These are phyloP conservation scores for Cantharis flavilabris DNA, from an alignment of 2,888 invertebrate species.

Conservation along the genomic window DNA sequence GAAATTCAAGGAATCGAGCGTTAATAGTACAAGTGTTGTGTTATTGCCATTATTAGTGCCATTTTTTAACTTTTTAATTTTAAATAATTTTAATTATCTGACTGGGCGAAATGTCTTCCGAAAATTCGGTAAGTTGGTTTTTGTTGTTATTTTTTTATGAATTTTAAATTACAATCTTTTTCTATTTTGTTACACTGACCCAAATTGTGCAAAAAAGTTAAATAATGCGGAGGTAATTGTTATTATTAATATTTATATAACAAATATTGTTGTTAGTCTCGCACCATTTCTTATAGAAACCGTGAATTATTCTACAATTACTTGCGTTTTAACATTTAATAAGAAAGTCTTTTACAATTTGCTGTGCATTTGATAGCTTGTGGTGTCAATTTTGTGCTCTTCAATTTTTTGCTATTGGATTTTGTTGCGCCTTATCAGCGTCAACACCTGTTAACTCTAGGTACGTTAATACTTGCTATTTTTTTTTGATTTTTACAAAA, in stretches of 20 bases:
- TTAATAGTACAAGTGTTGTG: background rate
- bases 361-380: background rate
- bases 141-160: background rate
- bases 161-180: background rate
- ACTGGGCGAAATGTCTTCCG: background rate
- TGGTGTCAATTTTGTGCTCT: background rate
- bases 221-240: constrained; percentile 23
- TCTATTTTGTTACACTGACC: constrained; percentile 15
- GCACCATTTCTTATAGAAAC: constrained; percentile 25
- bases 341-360: background rate
- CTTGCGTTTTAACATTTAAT: background rate
- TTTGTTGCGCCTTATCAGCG: background rate
- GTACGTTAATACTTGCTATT: background rate
- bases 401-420: background rate
- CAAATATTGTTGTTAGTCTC: constrained; percentile 24
- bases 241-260: constrained; percentile 25
- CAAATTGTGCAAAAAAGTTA: constrained; percentile 19
- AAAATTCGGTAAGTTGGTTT: constrained; percentile 1
- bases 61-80: background rate
- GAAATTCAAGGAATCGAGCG: background rate
- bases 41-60: background rate
- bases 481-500: too few relatives aligned
- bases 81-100: background rate
- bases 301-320: constrained; percentile 1
- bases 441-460: background rate